A percentile compares a stretch with the other conserved stretches of the same genome.
Conservation (phyloP, 2,797 vertebrate genomes). For the Spatula versicolor region DNA sequence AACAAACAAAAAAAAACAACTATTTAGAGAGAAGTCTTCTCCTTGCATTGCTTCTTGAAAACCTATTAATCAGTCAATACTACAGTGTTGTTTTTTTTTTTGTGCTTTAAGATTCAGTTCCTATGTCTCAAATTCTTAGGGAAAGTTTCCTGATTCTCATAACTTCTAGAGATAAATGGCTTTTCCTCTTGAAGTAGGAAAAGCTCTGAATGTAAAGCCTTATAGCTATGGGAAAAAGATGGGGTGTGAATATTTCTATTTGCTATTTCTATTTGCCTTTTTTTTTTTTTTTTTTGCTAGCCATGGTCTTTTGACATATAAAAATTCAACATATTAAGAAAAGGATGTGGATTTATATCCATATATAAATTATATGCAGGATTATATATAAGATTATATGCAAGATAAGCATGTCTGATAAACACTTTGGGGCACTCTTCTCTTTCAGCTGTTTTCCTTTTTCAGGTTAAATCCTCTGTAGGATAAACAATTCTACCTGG, state of each 20-base stretch:
- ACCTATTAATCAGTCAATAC: not conserved
- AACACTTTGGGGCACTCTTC: accelerated
- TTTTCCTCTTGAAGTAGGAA: not conserved
- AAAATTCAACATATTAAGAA: not conserved
- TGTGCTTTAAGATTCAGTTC: not conserved
- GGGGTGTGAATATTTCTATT: not conserved
- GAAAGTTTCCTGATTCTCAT: not conserved
- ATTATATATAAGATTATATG: no score
- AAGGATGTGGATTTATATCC: not conserved
- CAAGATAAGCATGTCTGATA: not conserved
- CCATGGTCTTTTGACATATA: not conserved
- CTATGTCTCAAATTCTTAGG: not conserved
- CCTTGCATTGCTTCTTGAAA: not conserved
- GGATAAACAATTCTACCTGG: not conserved
- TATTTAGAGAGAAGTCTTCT: accelerated
- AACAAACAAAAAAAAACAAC: accelerated
- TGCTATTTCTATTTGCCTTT: not conserved
- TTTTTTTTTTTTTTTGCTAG: not conserved
- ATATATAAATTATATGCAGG: no score
- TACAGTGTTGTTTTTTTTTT: accelerated
- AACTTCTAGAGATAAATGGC: not conserved
- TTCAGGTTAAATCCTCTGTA: not conserved
- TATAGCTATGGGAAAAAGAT: not conserved
- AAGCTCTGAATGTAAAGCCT: not conserved
- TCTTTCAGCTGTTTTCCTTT: not conserved